These are phyloP conservation scores for Synergus laeviventris DNA, from an alignment of 2,888 invertebrate genomes.

Conservation along the genomic window DNA sequence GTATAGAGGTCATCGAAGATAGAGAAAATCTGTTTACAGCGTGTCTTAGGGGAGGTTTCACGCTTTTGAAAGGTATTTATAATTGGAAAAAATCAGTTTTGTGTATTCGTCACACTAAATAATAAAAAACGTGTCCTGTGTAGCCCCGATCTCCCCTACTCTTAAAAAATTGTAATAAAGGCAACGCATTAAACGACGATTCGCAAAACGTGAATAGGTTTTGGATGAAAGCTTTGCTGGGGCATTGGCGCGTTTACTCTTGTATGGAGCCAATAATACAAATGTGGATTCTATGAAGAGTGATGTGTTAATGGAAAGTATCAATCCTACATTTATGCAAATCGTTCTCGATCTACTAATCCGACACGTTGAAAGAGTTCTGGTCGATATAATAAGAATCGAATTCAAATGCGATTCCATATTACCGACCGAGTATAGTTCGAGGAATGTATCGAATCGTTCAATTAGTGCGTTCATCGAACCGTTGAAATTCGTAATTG, in stretches of 20 bases:
- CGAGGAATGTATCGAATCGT: conserved; percentile 44
- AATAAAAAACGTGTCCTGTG: too few relatives aligned
- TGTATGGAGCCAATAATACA: not conserved
- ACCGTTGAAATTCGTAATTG: conserved; percentile 43
- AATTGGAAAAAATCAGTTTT: too few relatives aligned
- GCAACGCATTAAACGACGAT: not conserved
- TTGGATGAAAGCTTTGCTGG: not conserved
- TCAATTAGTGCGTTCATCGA: conserved; percentile 45
- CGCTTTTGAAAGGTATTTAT: too few relatives aligned
- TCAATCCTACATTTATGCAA: conserved; percentile 36
- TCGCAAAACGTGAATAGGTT: not conserved
- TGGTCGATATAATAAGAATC: conserved; percentile 37
- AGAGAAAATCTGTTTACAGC: too few relatives aligned
- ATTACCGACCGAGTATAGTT: conserved; percentile 26
- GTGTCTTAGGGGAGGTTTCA: too few relatives aligned
- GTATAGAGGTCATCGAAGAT: too few relatives aligned
- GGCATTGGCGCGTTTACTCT: not conserved
- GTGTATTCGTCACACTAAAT: too few relatives aligned
- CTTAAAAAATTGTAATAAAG: too few relatives aligned
- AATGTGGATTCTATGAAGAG: conserved; percentile 23
- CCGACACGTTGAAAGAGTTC: conserved; percentile 31
- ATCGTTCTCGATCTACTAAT: conserved; percentile 32
- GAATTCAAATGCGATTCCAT: conserved; percentile 31
- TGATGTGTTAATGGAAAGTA: conserved; percentile 40
- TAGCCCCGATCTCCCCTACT: too few relatives aligned